A percentile compares a stretch with the other conserved stretches of the same genome.
phyloP scores from a whole-genome alignment of 2,797 vertebrate species.

The Trichosurus vulpecula region DNA sequence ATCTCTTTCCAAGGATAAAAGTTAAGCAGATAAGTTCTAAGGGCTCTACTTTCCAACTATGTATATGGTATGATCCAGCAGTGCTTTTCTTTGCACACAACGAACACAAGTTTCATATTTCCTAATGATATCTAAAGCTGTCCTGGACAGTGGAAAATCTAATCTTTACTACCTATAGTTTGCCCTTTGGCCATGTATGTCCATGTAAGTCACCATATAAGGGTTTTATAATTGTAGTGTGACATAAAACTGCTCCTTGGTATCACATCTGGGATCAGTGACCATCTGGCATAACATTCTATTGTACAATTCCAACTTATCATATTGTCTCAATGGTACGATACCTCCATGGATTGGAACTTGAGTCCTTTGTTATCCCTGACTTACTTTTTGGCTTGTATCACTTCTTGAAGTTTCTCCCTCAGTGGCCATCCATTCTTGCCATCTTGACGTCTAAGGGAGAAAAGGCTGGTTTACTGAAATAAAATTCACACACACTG shows the following conservation, averaged over 20 bases:
- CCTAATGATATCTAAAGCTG: not conserved
- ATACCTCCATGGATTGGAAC: not conserved
- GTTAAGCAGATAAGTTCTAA: not conserved
- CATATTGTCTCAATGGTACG: not conserved
- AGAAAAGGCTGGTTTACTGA: not conserved
- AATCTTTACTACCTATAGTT: not conserved
- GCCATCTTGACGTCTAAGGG: not conserved
- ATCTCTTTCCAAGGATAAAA: not conserved
- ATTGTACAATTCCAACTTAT: not conserved
- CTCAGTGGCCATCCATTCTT: not conserved
- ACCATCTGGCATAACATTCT: not conserved
- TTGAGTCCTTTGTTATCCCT: not conserved
- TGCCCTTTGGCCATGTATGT: not conserved
- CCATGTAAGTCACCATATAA: not conserved
- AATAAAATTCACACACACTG: not conserved
- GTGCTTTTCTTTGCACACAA: not conserved
- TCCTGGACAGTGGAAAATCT: not conserved
- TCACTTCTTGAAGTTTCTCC: not conserved
- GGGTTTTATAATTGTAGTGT: not conserved
- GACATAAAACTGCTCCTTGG: not conserved
- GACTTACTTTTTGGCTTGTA: not conserved
- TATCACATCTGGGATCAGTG: not conserved
- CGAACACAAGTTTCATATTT: not conserved
- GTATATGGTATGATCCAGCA: not conserved
- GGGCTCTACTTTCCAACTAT: not conserved